Evolutionary conservation across 2,888 invertebrate genomes (phyloP).

Genomic region (Ornithoptera alexandrae): DNA sequence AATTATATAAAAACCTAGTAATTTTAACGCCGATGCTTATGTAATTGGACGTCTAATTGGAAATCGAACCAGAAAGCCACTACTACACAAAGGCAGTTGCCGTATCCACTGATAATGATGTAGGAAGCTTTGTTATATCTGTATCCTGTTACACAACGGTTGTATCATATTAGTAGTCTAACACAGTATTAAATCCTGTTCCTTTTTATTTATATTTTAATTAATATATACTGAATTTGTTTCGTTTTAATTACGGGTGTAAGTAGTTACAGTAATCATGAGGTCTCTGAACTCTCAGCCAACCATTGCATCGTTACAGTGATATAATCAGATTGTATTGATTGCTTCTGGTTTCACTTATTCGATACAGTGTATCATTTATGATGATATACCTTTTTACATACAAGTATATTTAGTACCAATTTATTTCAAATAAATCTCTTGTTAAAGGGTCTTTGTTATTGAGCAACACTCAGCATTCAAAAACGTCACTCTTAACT

Average conservation of each 20-base stretch:
- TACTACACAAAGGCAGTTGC: not conserved
- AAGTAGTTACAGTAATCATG: not conserved
- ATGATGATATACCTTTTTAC: not conserved
- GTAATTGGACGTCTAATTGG: too few relatives aligned
- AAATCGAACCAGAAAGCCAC: too few relatives aligned
- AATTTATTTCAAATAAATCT: too few relatives aligned
- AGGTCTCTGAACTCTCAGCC: slow-evolving; percentile 3
- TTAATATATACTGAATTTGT: not conserved
- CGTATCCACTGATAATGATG: slow-evolving; percentile 5
- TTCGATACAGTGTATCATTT: not conserved
- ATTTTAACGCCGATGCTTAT: too few relatives aligned
- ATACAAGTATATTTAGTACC: not conserved
- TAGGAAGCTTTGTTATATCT: not conserved
- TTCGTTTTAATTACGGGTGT: not conserved
- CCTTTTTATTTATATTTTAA: too few relatives aligned
- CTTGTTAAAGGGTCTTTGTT: too few relatives aligned
- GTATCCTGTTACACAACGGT: too few relatives aligned
- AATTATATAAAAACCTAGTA: too few relatives aligned
- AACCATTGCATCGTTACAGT: slow-evolving; percentile 2
- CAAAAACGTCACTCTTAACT: too few relatives aligned
- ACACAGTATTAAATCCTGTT: too few relatives aligned
- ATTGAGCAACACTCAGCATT: too few relatives aligned
- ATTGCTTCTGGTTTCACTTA: slow-evolving; percentile 1
- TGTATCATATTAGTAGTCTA: too few relatives aligned
- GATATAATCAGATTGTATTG: slow-evolving; percentile 6